Evolutionary conservation across 2,888 invertebrate genomes (phyloP).

Genomic region (Protophormia terraenovae): DNA sequence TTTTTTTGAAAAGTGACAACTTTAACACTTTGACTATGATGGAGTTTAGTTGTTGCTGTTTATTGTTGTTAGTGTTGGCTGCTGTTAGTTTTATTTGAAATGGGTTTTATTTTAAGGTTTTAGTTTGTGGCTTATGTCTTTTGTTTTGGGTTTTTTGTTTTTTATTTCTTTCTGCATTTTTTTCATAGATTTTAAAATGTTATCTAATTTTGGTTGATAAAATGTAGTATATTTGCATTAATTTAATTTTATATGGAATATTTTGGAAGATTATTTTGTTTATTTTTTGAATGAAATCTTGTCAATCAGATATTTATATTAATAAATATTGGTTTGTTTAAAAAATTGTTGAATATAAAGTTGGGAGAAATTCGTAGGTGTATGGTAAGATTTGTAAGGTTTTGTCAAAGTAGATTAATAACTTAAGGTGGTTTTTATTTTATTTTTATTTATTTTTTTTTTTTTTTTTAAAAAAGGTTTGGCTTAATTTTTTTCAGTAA

Average conservation of each 20-base stretch:
- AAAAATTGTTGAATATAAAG: background rate
- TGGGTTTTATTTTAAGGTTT: background rate
- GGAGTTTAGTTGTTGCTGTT: background rate
- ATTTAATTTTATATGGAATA: background rate
- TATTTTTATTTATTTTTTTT: too few species aligned
- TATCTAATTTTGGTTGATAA: background rate
- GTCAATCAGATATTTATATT: background rate
- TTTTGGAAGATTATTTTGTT: background rate
- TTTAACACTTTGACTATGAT: background rate
- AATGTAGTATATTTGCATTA: background rate
- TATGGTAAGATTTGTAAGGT: background rate
- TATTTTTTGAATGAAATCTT: background rate
- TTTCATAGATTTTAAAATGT: background rate
- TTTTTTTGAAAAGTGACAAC: background rate
- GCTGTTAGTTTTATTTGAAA: background rate
- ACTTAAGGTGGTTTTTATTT: too few species aligned
- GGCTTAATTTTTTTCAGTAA: background rate
- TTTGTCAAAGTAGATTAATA: background rate
- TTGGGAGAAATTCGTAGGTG: background rate
- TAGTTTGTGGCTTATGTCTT: conserved; percentile 37
- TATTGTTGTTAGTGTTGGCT: too few species aligned
- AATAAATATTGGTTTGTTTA: background rate
- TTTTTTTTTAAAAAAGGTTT: background rate
- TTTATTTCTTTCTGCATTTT: background rate
- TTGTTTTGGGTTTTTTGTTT: conserved; percentile 13